Conservation (phyloP, 2,797 vertebrate genomes). For the Bovichtus diacanthus region DNA sequence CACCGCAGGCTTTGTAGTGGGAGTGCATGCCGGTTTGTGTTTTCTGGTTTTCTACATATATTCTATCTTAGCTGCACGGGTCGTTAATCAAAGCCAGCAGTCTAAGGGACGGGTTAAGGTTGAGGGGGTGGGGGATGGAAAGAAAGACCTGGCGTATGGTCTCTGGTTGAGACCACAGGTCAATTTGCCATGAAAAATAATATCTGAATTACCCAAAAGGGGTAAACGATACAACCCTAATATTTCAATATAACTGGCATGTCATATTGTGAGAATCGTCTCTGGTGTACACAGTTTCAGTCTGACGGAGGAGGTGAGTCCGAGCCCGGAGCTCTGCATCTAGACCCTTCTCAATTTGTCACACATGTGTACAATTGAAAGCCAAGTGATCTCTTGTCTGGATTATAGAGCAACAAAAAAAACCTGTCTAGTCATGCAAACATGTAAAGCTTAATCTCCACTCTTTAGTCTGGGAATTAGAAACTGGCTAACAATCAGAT, state of each 20-base stretch:
- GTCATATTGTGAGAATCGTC: too few relatives aligned
- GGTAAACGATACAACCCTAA: too few relatives aligned
- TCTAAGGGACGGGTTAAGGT: slow-evolving; percentile 14
- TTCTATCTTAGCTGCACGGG: slow-evolving; percentile 42
- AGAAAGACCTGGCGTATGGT: slow-evolving; percentile 38
- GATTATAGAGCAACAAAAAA: slow-evolving; percentile 44
- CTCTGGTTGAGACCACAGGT: slow-evolving; percentile 40
- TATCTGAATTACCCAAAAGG: slow-evolving; percentile 27
- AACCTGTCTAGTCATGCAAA: slow-evolving; percentile 68
- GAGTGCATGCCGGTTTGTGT: slow-evolving; percentile 37
- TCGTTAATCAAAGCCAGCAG: slow-evolving; percentile 49
- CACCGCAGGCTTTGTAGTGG: slow-evolving; percentile 46
- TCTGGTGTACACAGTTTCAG: too few relatives aligned
- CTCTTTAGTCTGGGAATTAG: slow-evolving; percentile 63
- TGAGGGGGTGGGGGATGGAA: slow-evolving; percentile 25
- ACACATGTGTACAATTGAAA: slow-evolving; percentile 18
- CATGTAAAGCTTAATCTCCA: slow-evolving; percentile 56
- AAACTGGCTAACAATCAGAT: slow-evolving; percentile 65
- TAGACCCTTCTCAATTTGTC: neutral
- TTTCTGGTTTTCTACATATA: slow-evolving; percentile 30
- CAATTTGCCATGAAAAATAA: slow-evolving; percentile 46
- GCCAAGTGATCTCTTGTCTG: neutral
- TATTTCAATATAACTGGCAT: too few relatives aligned
- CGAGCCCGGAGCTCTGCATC: too few relatives aligned
- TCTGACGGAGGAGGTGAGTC: too few relatives aligned